Evolutionary conservation across 2,113 vertebrate species (phyloP).

Genomic region (Otus sunia): DNA sequence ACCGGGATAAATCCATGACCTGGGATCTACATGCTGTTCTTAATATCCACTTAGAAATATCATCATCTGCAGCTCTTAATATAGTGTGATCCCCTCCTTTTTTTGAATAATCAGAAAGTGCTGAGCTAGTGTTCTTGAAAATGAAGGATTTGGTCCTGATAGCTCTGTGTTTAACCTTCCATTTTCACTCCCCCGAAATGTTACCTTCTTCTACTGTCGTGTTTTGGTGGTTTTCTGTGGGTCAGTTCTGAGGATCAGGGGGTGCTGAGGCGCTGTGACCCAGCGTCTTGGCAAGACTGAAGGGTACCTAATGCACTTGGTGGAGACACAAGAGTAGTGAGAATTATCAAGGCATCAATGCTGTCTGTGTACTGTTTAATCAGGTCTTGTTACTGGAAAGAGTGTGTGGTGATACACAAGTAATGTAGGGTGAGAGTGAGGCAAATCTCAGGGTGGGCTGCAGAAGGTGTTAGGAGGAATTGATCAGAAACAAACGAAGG

Average conservation of each 20-base stretch:
- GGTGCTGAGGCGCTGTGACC: neutral
- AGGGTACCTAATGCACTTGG: neutral
- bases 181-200: neutral
- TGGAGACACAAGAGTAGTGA: neutral
- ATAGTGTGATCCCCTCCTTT: neutral
- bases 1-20: neutral
- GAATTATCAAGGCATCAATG: neutral
- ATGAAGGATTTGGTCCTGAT: neutral
- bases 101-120: neutral
- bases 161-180: neutral
- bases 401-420: accelerated
- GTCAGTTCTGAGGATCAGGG: neutral
- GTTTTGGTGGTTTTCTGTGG: neutral
- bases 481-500: slow-evolving; percentile 14
- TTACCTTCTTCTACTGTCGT: neutral
- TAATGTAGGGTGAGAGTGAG: neutral
- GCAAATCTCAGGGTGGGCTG: neutral
- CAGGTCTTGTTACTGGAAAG: neutral
- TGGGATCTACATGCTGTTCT: neutral
- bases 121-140: neutral
- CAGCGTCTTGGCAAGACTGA: neutral
- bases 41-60: neutral
- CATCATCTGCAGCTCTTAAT: neutral
- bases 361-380: neutral
- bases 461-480: neutral